Conservation (phyloP, 2,888 invertebrate genomes). For the Antheraea assamensis region DNA sequence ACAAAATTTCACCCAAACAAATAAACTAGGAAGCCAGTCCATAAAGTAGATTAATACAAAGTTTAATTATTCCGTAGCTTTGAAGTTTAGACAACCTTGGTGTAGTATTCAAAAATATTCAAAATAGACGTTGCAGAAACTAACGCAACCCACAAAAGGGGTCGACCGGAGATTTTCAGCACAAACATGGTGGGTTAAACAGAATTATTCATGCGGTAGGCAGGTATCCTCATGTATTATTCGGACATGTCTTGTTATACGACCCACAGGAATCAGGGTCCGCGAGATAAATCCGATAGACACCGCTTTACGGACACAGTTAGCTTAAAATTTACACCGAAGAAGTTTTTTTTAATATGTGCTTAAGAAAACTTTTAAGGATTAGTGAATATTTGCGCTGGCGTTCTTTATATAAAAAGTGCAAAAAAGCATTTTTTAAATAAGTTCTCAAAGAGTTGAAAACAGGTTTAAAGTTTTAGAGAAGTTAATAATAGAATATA, state of each 20-base stretch:
- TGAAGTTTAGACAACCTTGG: neutral
- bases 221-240: conserved; percentile 43
- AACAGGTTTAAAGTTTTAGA: too few species aligned
- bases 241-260: conserved; percentile 27
- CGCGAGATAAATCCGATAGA: conserved; percentile 7
- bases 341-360: neutral
- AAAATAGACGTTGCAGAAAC: neutral
- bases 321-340: neutral
- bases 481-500: too few species aligned
- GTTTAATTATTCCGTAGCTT: too few species aligned
- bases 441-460: too few species aligned
- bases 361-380: too few species aligned
- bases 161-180: conserved; percentile 23
- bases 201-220: conserved; percentile 37
- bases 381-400: too few species aligned
- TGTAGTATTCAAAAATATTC: conserved; percentile 1
- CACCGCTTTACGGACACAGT: neutral
- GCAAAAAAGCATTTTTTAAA: too few species aligned
- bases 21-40: too few species aligned
- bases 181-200: conserved; percentile 32
- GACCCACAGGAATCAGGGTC: conserved; percentile 6
- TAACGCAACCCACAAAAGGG: conserved; percentile 36
- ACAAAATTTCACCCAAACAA: too few species aligned
- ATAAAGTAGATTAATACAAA: too few species aligned
- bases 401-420: too few species aligned